These are phyloP conservation scores for Megalops atlanticus DNA, from an alignment of 2,113 vertebrate species.

Conservation along the genomic window DNA sequence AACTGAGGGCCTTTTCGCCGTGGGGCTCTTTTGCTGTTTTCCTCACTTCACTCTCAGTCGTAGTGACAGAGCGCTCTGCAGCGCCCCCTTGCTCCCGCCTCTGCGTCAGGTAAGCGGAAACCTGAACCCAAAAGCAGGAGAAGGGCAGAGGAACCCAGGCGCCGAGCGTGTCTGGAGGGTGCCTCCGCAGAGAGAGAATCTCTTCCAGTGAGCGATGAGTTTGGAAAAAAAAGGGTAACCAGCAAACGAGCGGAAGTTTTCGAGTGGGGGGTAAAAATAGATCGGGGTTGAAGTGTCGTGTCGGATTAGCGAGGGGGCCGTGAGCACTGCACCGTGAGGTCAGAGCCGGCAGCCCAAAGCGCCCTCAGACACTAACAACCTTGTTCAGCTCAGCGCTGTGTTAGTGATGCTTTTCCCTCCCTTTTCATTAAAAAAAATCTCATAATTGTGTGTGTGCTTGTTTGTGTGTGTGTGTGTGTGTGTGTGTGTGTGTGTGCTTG, in stretches of 20 bases:
- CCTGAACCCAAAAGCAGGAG: not conserved
- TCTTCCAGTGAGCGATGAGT: not conserved
- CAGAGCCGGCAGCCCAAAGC: not conserved
- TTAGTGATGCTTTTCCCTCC: not conserved
- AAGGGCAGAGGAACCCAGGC: not conserved
- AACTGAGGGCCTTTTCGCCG: not conserved
- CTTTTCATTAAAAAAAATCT: conserved; percentile 3
- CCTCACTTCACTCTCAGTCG: not conserved
- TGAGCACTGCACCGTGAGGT: not conserved
- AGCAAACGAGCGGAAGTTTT: not conserved
- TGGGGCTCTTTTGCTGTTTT: no score
- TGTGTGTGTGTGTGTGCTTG: not conserved
- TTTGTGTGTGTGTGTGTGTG: not conserved
- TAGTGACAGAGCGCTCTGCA: not conserved
- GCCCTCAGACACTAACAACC: not conserved
- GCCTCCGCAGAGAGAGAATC: not conserved
- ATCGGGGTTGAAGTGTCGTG: not conserved
- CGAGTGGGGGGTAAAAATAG: not conserved
- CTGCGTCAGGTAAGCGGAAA: not conserved
- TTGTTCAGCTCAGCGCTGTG: not conserved
- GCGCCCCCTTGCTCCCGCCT: not conserved
- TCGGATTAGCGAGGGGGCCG: not conserved
- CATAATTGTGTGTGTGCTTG: not conserved
- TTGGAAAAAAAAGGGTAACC: not conserved
- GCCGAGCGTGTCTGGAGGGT: not conserved